Evolutionary conservation across 2,888 invertebrate genomes (phyloP).

Genomic region (Seira sanloemensis): DNA sequence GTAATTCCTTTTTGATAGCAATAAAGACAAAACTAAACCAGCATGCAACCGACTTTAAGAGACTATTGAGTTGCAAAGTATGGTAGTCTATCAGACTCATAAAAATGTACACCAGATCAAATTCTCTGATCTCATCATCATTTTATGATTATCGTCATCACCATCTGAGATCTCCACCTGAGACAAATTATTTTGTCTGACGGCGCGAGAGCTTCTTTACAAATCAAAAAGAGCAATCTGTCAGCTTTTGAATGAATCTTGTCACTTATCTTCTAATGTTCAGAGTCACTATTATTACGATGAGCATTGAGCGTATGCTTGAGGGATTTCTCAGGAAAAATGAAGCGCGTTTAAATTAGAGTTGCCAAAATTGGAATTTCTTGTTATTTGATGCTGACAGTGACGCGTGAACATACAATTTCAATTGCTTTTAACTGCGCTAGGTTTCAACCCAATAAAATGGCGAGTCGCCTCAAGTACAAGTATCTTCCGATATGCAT

Average conservation of each 20-base stretch:
- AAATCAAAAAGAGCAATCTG: constrained; percentile 40
- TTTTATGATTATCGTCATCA: neutral
- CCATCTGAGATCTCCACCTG: constrained; percentile 29
- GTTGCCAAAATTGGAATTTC: constrained; percentile 46
- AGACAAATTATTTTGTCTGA: constrained; percentile 42
- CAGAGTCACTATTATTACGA: constrained; percentile 31
- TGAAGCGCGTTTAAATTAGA: too few relatives aligned
- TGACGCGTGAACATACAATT: too few relatives aligned
- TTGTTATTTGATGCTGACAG: constrained; percentile 50
- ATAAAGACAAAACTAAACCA: constrained; percentile 4
- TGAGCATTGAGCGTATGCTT: neutral
- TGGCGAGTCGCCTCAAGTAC: too few relatives aligned
- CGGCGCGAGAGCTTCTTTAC: constrained; percentile 43
- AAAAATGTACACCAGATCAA: constrained; percentile 30
- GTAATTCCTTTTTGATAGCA: neutral
- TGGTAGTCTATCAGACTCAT: constrained; percentile 21
- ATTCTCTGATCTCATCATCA: constrained; percentile 43
- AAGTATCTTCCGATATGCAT: too few relatives aligned
- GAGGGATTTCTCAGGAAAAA: too few relatives aligned
- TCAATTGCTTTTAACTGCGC: too few relatives aligned
- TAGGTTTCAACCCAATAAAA: too few relatives aligned
- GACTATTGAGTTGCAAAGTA: constrained; percentile 49
- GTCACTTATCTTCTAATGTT: constrained; percentile 41
- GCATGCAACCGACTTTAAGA: constrained; percentile 4
- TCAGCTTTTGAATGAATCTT: constrained; percentile 56